These are phyloP conservation scores for Sinotaia quadrata DNA, from an alignment of 2,888 invertebrate genomes.

Conservation along the genomic window DNA sequence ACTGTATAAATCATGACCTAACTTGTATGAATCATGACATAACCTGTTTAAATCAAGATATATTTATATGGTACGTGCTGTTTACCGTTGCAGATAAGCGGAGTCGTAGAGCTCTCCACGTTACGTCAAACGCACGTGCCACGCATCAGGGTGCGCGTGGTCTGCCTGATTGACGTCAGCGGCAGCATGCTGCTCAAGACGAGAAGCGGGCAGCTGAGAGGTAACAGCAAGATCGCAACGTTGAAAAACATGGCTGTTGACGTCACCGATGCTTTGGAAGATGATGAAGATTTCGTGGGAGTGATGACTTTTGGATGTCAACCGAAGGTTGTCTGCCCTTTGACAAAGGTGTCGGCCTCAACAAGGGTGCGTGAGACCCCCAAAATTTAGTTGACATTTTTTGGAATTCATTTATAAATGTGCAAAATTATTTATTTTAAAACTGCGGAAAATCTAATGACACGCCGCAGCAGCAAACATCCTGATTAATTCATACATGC, in stretches of 20 bases:
- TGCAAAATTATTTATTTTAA: no score
- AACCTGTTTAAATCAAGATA: not conserved
- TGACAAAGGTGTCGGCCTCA: conserved; percentile 50
- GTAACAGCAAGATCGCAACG: conserved; percentile 54
- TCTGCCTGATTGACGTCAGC: conserved; percentile 65
- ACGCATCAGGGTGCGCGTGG: conserved; percentile 54
- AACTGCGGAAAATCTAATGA: no score
- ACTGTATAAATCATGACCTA: no score
- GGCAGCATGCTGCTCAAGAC: conserved; percentile 64
- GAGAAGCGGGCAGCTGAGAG: conserved; percentile 40
- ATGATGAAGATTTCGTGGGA: conserved; percentile 56
- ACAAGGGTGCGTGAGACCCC: conserved; percentile 61
- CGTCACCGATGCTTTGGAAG: conserved; percentile 52
- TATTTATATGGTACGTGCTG: not conserved
- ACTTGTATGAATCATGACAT: no score
- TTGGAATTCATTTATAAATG: no score
- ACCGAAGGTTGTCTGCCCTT: conserved; percentile 54
- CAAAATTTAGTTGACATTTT: no score
- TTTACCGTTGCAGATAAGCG: conserved; percentile 46
- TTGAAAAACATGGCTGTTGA: conserved; percentile 56
- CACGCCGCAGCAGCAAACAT: no score
- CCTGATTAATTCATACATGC: no score
- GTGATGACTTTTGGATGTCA: conserved; percentile 63
- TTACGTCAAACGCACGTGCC: conserved; percentile 40
- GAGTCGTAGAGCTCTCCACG: conserved; percentile 56